Evolutionary conservation across 2,113 vertebrate genomes (phyloP).

Genomic region (Odocoileus virginianus): DNA sequence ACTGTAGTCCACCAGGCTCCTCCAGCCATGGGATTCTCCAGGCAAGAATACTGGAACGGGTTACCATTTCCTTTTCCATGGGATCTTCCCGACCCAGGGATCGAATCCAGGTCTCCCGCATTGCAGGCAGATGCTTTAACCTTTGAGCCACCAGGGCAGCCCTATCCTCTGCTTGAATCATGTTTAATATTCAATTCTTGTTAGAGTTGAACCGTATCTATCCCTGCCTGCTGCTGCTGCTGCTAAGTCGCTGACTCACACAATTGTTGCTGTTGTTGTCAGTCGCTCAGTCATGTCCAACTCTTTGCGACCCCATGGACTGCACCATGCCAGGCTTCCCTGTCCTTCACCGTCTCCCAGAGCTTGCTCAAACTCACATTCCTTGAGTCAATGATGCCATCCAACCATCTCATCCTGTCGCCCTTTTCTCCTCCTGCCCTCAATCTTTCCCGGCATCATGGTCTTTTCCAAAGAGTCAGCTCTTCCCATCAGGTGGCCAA

Average conservation of each 20-base stretch:
- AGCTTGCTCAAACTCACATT: background rate
- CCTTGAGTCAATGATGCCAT: background rate
- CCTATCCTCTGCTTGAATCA: background rate
- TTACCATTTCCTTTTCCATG: no score
- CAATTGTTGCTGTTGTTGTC: background rate
- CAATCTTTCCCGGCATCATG: background rate
- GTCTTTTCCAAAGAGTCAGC: background rate
- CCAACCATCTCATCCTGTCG: background rate
- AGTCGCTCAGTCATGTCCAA: accelerated
- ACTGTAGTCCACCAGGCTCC: no score
- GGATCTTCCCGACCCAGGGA: no score
- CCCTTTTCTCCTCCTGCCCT: background rate
- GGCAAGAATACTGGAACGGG: no score
- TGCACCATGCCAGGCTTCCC: background rate
- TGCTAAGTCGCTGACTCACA: background rate
- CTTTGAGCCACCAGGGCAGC: no score
- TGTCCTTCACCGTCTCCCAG: background rate
- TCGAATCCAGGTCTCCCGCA: no score
- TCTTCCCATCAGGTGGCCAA: background rate
- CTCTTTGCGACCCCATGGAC: background rate
- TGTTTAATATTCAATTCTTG: background rate
- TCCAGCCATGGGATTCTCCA: no score
- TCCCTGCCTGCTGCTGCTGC: background rate
- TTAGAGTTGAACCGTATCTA: background rate
- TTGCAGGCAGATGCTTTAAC: no score